Conservation (phyloP, 2,113 vertebrate species). For the Psophia crepitans region DNA sequence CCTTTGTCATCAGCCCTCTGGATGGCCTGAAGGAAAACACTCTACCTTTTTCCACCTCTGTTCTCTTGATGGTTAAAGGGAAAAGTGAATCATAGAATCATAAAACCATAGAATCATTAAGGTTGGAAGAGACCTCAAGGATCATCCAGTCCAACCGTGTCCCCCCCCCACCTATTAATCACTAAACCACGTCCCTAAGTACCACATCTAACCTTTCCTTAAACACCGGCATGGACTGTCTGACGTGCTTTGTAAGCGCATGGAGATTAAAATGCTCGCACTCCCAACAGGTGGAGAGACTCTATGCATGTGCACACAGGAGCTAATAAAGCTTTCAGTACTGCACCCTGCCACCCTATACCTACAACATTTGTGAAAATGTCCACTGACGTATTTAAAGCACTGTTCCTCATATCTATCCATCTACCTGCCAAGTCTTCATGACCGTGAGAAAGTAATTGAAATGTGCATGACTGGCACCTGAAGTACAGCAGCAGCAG, state of each 20-base stretch:
- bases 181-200: too few species aligned
- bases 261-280: not conserved
- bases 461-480: not conserved
- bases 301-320: not conserved
- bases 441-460: not conserved
- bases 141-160: too few species aligned
- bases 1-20: not conserved
- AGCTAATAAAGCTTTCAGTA: slow-evolving; percentile 5
- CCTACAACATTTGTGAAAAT: not conserved
- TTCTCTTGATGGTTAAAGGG: not conserved
- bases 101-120: too few species aligned
- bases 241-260: not conserved
- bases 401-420: not conserved
- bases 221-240: too few species aligned
- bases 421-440: not conserved
- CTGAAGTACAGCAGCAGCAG: not conserved
- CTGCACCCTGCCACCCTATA: not conserved
- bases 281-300: not conserved
- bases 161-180: too few species aligned
- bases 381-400: not conserved
- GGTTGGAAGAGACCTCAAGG: too few species aligned
- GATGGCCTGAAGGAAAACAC: not conserved
- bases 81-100: too few species aligned
- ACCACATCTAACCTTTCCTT: too few species aligned
- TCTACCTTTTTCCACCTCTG: not conserved